Evolutionary conservation across 2,888 invertebrate species (phyloP), one percentile per base, ranked within the genome.

Genomic region (Caenorhabditis angaria): DNA sequence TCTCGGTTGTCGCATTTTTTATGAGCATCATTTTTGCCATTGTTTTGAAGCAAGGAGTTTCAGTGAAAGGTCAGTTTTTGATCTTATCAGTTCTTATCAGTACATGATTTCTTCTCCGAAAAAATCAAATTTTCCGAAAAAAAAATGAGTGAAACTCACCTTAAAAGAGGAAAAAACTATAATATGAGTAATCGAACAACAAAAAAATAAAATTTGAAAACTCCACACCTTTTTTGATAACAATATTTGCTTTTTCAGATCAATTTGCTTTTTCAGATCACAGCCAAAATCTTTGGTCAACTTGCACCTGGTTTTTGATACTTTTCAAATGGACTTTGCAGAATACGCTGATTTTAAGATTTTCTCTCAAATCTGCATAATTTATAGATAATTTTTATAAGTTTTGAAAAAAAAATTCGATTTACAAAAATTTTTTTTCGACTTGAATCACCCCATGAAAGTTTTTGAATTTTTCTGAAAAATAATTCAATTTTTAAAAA

Each of bases 261-360:
- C 5, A 10, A 41, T 41, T 18, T 25, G 0, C 10, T 18, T 47
- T 53, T 67, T 48, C 48, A 67, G 67, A 67, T 35, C 67, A 67
- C 20, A 62, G 67, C n/a, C 41, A 58, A 8, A 67, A 67, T 12
- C 59, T 61, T 58, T 67, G 67, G 67, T 67, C 67, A 2, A 67
- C 67, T 62, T 61, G 62, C 28, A 67, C 67, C 1, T 67, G 67
- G 67, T 67, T 67, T n/a, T 18, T 67, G 22, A 62, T 67, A 1
- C 51, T 67, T 61, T 48, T 67, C 18, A 67, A 67, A 48, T 67
- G 67, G 67, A 62, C 67, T 4, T 61, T 61, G 58, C 67, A 67
- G n/a, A 67, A 67, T 27, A 53, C 67, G 25, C 62, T 67, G 22
- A 51, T 35, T 58, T 12, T 35, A 35, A 4, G 35, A 20, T 32